Evolutionary conservation across 37 sponge, comb jelly and placozoan species (phyloP), one percentile per base, ranked within the genome.

Genomic region (Geodia barretti): DNA sequence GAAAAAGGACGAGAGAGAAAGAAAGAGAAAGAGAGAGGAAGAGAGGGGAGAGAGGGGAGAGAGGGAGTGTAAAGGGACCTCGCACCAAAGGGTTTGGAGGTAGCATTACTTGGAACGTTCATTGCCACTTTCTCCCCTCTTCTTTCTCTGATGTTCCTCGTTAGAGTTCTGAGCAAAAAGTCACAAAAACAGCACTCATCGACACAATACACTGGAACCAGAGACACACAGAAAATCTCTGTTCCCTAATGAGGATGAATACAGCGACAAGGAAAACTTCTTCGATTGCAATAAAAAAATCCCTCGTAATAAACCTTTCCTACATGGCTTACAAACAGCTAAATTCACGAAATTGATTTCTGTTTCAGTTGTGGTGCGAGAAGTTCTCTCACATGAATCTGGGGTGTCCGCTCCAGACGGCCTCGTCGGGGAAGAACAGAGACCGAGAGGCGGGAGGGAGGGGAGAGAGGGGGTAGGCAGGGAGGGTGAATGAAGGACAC

Each of bases 401-500:
- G 4, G 93, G 96, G 61, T 98, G 98, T 26, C 86, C 73, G 2
- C 61, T 74, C 78, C 87, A 90, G 8, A 98, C 86, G 34, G 94
- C 92, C 23, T 95, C 90, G 61, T 98, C 96, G 1, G 98, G 98
- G 79, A 82, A 93, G 83, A 98, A 98, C 43, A 95, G 68, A 26
- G 96, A 95, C 0, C 64, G 75, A 7, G 92, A 97, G 66, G 54
- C 82, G 1, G 90, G 75, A 32, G 77, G 64, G 29, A 75, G 88
- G 23, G 69, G 34, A 0, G 82, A 74, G 2, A 68, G 76, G 17
- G 93, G 93, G 41, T 80, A 74, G 20, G 82, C 43, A 19, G 98
- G 98, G 38, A 88, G 69, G 24, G 94, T 90, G 82, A 95, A 98
- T n/a, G 42, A 62, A 25, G 91, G 90, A 77, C 94, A 95, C 11